phyloP scores from a whole-genome alignment of 2,797 vertebrate species.

The Sebastolobus alascanus region DNA sequence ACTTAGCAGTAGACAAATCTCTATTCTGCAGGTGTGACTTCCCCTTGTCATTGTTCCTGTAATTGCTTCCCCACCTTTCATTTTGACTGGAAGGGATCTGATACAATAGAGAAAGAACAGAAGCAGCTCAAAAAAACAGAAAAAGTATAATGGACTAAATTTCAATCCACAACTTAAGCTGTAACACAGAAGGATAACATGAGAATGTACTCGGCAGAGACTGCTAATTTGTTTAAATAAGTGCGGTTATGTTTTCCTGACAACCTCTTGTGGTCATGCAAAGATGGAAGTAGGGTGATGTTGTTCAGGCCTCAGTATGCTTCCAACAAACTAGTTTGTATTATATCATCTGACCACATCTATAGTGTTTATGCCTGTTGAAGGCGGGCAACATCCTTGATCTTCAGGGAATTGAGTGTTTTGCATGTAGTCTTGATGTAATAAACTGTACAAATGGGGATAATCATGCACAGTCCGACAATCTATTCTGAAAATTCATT shows the following conservation, averaged over 20 bases:
- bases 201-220: neutral
- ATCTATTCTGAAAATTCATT: no score
- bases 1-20: neutral
- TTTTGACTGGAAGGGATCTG: neutral
- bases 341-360: no score
- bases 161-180: neutral
- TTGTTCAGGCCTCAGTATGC: neutral
- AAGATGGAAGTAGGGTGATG: neutral
- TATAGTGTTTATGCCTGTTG: no score
- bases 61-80: constrained; percentile 2
- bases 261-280: neutral
- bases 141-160: neutral
- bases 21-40: neutral
- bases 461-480: no score
- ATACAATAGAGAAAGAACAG: neutral
- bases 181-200: neutral
- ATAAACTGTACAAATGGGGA: no score
- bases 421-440: no score
- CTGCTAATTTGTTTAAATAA: neutral
- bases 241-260: neutral
- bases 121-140: neutral
- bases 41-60: neutral
- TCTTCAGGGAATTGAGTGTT: no score
- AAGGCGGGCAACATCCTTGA: no score
- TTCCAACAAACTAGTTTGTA: neutral